Base-by-base conservation (phyloP, 2,888 invertebrate species). In the Amblyjoppa proteus region DNA sequence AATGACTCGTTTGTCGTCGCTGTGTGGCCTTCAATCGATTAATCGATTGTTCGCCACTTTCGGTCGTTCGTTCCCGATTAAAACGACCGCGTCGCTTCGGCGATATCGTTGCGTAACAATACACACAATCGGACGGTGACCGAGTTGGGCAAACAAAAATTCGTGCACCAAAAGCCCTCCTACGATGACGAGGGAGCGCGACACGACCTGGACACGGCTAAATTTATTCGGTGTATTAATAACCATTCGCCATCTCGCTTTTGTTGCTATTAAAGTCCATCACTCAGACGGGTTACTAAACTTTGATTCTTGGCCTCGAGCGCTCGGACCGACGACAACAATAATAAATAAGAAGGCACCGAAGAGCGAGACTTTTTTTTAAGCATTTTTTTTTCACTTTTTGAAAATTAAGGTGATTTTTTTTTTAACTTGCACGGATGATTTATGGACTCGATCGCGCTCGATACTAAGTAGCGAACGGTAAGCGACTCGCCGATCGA, bases 201-300 rank as follows among this genome's bases (percentile, higher is more conserved):
- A 20, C 25, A 11, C 81, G 69, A 69, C 74, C 81, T 58, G 64
- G 20, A 69, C 79, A 78, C 41, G 45, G 79, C 78, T 64, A 66
- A 82, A 82, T 85, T 81, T 68, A 38, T 68, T 66, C 76, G 71
- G 82, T 85, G 75, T 85, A 85, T 85, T 85, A 85, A 85, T 85
- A 85, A 82, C 71, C 51, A 71, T 82, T 82, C 79, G 79, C 51
- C 34, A 31, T 68, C 68, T 77, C 34, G 5, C 56, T 74, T 68
- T 80, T 56, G 73, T 56, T 61, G 56, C 80, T 68, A 73, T 73
- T n/a, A 56, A 38, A 58, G 64, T 68, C 61, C 70, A 71, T 76
- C 34, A 61, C 68, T 28, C 64, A 53, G 49, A 11, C 41, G 13
- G 41, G n/a, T 82, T 71, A 66, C 64, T 53, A 53, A 61, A 64